Base-by-base conservation (phyloP, 2,888 invertebrate species). In the Herminia tarsipennalis region DNA sequence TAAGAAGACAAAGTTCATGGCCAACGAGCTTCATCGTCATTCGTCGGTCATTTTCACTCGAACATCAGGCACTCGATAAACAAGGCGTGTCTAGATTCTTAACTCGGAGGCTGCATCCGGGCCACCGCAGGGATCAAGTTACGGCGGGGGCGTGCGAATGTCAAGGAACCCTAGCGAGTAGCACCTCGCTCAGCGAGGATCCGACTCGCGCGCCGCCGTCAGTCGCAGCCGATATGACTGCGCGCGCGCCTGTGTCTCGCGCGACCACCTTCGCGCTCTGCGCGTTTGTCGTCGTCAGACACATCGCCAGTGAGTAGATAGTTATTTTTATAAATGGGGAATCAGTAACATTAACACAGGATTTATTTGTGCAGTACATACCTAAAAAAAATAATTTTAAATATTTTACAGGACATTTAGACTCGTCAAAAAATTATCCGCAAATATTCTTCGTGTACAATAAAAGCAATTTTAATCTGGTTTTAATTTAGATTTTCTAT, bases 31-130 rank as follows among this genome's bases (percentile, higher is more conserved):
- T 61, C 66, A 71, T 70, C 74, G 63, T 56, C 69, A 73, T 71
- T 70, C 74, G 63, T 56, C 69, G 73, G 70, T 74, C 62, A 76
- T 80, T 80, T 85, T 82, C 81, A 78, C 78, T 81, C 66, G 68
- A 76, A 63, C 68, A 66, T 62, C 76, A 56, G 73, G 72, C 74
- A 73, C 57, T 74, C 69, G 72, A 62, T 74, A 76, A 79, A 78
- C 81, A 74, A 83, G 85, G 86, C 81, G 86, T 75, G 83, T 82
- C 85, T 82, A 86, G 83, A 86, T 86, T 86, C 81, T 82, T 83
- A 83, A 77, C 76, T 73, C 80, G 80, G 83, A 86, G 88, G 83
- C 88, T 86, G 88, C 87, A 89, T 89, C 89, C 90, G 89, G 90
- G 86, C 88, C 84, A 79, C 75, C 70, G 78, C 78, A 81, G 84